Percentiles rank a stretch among this genome's conserved stretches.
Conservation (phyloP, 2,888 invertebrate species). For the Morpho helenor region DNA sequence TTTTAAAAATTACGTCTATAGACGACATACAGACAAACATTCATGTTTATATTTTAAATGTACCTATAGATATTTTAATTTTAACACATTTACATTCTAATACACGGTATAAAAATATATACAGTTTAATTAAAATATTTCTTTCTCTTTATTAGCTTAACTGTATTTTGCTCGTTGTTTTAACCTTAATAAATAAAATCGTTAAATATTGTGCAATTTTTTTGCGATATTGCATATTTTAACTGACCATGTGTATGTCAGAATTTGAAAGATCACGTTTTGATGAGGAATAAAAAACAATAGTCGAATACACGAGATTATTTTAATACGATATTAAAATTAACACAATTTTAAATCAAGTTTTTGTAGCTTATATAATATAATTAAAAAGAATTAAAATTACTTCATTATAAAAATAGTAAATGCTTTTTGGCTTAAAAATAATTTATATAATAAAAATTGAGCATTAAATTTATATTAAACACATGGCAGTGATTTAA, state of each 20-base stretch:
- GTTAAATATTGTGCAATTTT: background rate
- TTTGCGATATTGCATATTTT: too few species aligned
- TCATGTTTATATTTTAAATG: too few species aligned
- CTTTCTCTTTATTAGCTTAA: too few species aligned
- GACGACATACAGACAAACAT: too few species aligned
- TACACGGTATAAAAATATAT: too few species aligned
- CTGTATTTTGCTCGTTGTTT: too few species aligned
- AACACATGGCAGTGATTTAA: slow-evolving; percentile 18
- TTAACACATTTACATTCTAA: too few species aligned
- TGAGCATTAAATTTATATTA: slow-evolving; percentile 8
- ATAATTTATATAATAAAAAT: slow-evolving; percentile 12
- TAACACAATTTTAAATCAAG: slow-evolving; percentile 16
- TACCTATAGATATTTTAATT: too few species aligned
- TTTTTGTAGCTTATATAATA: slow-evolving; percentile 10
- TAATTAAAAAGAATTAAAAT: slow-evolving; percentile 8
- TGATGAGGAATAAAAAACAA: slow-evolving; percentile 8
- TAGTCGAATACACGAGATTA: slow-evolving; percentile 5
- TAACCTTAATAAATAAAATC: background rate
- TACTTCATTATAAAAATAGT: slow-evolving; percentile 21
- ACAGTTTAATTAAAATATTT: too few species aligned
- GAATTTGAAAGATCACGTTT: too few species aligned
- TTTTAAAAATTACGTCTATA: too few species aligned
- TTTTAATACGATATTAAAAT: slow-evolving; percentile 19
- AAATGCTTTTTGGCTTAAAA: slow-evolving; percentile 40
- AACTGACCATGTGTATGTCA: too few species aligned